These are phyloP conservation scores for Pongo abelii DNA, from an alignment of 2,113 vertebrate species.

Conservation along the genomic window DNA sequence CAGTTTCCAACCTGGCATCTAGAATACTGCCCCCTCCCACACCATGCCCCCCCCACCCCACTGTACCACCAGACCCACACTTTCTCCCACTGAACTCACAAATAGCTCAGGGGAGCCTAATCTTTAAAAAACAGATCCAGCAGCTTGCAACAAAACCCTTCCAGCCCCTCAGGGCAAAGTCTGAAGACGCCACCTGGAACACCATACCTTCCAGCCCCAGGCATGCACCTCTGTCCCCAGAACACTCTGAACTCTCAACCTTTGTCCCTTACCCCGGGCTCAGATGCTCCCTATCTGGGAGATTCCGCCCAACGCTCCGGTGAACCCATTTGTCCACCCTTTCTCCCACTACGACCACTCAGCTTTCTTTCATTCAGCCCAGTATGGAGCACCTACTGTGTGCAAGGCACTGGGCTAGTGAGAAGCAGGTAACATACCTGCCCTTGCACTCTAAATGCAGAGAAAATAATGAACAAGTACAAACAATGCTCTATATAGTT, in stretches of 20 bases:
- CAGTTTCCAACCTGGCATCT: neutral
- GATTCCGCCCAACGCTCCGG: neutral
- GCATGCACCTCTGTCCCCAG: neutral
- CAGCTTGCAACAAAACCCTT: neutral
- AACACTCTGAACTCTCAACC: neutral
- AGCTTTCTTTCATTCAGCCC: neutral
- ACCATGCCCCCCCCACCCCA: neutral
- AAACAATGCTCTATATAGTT: neutral
- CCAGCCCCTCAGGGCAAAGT: constrained; percentile 27
- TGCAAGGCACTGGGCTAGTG: neutral
- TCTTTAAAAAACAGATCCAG: neutral
- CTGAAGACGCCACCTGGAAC: neutral
- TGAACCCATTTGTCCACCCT: neutral
- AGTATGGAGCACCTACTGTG: neutral
- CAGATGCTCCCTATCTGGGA: neutral
- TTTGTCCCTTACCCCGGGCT: constrained; percentile 6
- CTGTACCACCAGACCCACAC: neutral
- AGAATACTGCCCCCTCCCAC: neutral
- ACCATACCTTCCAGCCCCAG: neutral
- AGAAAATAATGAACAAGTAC: neutral
- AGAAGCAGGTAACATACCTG: neutral
- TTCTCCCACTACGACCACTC: neutral
- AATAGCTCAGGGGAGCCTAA: too few species aligned
- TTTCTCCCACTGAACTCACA: neutral
- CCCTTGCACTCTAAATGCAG: neutral